Conservation (phyloP, 2,888 invertebrate species). For the Agrochola circellaris region DNA sequence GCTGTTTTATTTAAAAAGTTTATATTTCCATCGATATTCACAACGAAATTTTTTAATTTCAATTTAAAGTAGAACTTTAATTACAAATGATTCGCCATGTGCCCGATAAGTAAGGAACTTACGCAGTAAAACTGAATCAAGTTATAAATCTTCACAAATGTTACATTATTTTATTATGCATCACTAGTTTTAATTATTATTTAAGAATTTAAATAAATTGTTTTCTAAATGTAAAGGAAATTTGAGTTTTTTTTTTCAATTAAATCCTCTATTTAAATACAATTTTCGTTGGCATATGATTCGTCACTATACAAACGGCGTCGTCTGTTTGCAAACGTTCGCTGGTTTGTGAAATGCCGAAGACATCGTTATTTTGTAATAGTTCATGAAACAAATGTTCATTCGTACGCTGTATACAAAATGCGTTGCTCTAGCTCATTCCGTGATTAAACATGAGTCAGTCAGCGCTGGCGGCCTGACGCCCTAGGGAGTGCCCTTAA, state of each 20-base stretch:
- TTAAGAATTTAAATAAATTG: slow-evolving; percentile 7
- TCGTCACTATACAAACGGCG: neutral
- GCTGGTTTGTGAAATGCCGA: neutral
- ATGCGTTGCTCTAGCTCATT: neutral
- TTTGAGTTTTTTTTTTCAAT: neutral
- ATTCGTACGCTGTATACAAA: neutral
- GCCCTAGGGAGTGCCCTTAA: neutral
- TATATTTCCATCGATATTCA: neutral
- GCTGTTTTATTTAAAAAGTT: neutral
- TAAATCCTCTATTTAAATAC: too few relatives aligned
- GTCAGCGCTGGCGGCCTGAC: neutral
- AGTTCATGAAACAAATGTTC: neutral
- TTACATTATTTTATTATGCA: neutral
- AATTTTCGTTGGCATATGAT: neutral
- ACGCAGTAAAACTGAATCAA: neutral
- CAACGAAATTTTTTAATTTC: neutral
- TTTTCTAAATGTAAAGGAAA: slow-evolving; percentile 5
- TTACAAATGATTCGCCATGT: neutral
- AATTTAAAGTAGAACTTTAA: neutral
- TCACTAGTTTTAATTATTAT: slow-evolving; percentile 10
- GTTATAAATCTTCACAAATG: neutral
- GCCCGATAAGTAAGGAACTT: neutral
- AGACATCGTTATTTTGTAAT: neutral
- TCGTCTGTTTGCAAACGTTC: neutral
- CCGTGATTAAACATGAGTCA: neutral